These are phyloP conservation scores for Tetranychus urticae DNA, from an alignment of 1,140 invertebrate genomes.

Conservation along the genomic window DNA sequence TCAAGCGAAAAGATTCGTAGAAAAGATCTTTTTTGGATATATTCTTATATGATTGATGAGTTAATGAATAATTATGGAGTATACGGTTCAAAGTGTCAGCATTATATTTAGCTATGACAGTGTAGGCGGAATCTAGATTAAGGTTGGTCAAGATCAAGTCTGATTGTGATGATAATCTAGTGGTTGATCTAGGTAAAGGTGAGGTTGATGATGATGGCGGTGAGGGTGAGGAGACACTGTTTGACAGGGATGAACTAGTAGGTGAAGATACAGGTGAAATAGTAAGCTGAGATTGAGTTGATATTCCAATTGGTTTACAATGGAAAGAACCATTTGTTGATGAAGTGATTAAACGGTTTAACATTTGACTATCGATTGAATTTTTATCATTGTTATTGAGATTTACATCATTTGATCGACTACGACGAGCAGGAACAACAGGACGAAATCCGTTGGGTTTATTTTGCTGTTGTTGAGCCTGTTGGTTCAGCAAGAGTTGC, in stretches of 20 bases:
- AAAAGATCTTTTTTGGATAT: too few relatives aligned
- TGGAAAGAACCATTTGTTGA: not conserved
- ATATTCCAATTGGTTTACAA: not conserved
- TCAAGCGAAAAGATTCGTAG: too few relatives aligned
- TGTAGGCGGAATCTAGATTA: not conserved
- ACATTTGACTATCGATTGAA: not conserved
- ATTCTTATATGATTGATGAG: too few relatives aligned
- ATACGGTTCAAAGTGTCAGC: constrained; percentile 57
- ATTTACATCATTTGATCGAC: not conserved
- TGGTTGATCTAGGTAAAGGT: not conserved
- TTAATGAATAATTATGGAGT: not conserved
- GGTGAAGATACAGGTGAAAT: not conserved
- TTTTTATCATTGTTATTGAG: too few relatives aligned
- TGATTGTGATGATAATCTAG: not conserved
- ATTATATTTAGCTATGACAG: constrained; percentile 1
- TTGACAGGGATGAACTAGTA: not conserved
- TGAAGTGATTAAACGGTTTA: not conserved
- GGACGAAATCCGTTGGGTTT: not conserved
- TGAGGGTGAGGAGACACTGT: not conserved
- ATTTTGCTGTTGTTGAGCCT: not conserved
- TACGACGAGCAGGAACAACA: not conserved
- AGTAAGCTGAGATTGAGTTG: not conserved
- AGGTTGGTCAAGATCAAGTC: not conserved
- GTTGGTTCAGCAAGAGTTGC: not conserved
- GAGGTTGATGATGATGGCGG: not conserved